Base-by-base conservation (phyloP, 2,797 vertebrate genomes). In the Tarsius wallacei region DNA sequence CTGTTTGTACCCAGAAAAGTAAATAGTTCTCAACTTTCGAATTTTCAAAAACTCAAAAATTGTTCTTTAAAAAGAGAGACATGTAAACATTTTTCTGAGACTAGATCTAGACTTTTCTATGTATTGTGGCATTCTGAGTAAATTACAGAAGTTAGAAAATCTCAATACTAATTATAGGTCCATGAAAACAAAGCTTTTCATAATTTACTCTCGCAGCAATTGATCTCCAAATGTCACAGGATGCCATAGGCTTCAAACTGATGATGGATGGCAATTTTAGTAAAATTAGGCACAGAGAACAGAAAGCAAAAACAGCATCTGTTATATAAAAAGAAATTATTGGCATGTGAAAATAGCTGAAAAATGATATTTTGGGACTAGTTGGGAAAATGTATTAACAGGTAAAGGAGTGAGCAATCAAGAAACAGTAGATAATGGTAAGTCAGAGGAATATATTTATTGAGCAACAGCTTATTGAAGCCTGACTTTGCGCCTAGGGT, bases 161-260 rank as follows among this genome's bases (percentile, higher is more conserved):
- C 87, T 42, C 61, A 95, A 66, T 97, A 91, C 90, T 66, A 93
- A 93, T 96, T 94, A 89, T n/a, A 96, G 11, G 22, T 78, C 80
- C 63, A 97, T 97, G 94, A 97, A 96, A 97, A 94, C 83, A 91
- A 96, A 96, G 74, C 28, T 96, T 96, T 97, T 87, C 47, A 74
- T 96, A 95, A 97, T 94, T 94, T 87, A 96, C 47, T 97, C 13
- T 70, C 68, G 64, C 61, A 94, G 84, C 71, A 90, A 98, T 97
- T 97, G 97, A 97, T 97, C 92, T 97, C 59, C 90, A 97, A 96
- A 98, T 97, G 96, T 94, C 97, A 97, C 53, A 96, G 71, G 87
- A 96, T 97, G 81, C 90, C 97, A 84, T 28, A 26, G 84, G 84
- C 87, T 96, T 74, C 61, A 64, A 97, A 92, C 87, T 96, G 84